These are phyloP conservation scores for Stichopus chloronotus DNA, from an alignment of 35 echinoderm and acorn worm species.

Conservation along the genomic window DNA sequence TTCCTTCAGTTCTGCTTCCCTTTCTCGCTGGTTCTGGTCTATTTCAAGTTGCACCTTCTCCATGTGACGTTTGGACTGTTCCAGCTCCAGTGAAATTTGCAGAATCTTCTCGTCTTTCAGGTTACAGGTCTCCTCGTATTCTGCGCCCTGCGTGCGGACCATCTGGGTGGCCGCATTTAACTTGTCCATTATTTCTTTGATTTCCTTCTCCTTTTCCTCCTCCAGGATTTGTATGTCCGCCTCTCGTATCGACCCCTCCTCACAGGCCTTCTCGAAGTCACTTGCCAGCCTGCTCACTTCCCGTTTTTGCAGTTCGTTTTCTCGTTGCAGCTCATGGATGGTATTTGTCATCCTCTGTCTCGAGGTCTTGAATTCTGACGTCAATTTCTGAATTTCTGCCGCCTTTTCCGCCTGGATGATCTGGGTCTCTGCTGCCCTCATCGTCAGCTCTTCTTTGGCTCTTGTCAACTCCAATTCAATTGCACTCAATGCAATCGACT, in stretches of 20 bases:
- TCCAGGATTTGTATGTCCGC: conserved; percentile 50
- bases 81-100: not conserved
- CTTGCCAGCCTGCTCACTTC: conserved; percentile 1
- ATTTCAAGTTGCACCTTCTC: conserved; percentile 27
- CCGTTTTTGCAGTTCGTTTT: not conserved
- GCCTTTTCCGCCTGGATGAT: not conserved
- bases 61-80: not conserved
- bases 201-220: conserved; percentile 56
- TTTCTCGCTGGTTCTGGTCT: not conserved
- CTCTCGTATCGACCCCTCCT: conserved; percentile 24
- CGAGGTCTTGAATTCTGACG: not conserved
- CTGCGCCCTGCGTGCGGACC: not conserved
- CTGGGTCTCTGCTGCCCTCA: conserved; percentile 23
- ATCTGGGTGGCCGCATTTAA: conserved; percentile 1
- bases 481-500: not conserved
- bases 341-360: not conserved
- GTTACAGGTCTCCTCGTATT: conserved; percentile 22
- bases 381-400: conserved; percentile 27
- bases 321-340: not conserved
- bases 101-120: conserved; percentile 31
- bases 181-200: conserved; percentile 30
- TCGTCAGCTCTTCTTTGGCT: conserved; percentile 5
- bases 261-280: conserved; percentile 49
- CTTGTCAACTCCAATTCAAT: not conserved
- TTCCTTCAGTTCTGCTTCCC: not conserved